Evolutionary conservation across 2,113 vertebrate species (phyloP), one percentile per base, ranked within the genome.

Genomic region (Rhipidura dahli): DNA sequence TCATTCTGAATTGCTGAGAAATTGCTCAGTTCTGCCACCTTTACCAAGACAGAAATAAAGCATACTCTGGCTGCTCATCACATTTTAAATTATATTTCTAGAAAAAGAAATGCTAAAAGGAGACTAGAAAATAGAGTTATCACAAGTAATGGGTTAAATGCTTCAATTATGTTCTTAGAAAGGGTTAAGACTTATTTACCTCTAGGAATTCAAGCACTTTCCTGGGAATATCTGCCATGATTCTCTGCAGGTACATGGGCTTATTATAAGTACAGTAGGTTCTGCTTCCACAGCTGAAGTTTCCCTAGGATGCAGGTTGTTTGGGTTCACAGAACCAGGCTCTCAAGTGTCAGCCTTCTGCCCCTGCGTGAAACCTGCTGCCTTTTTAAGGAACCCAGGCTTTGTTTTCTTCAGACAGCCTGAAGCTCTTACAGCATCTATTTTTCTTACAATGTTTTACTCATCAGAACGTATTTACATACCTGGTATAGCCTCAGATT

Each of bases 401-500:
- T 40, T 72, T 16, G 11, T 56, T 83, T 80, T 15, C 49, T 37
- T 39, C 28, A 59, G 1, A 0, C 3, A 87, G 28, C 26, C 72
- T 73, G 9, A 86, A 65, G 69, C 23, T 82, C 23, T 78, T 53
- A 73, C 6, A 64, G 7, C 12, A 68, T 22, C 21, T 20, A 2
- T 20, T 66, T 39, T 72, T 66, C 20, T 84, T 44, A 42, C 18
- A 88, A 27, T 6, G 7, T 51, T 37, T 69, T 31, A 23, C 1
- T 60, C 35, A 64, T 54, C 47, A 72, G 11, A 30, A 31, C 8
- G 5, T 37, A 50, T 61, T 85, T 59, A 95, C 94, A 80, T 95
- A 99, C 99, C 99, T 98, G 98, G 97, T 61, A 99, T 97, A 91
- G 98, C 98, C 70, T 96, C 97, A 82, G 97, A 98, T 93, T 91